Evolutionary conservation across 2,797 vertebrate species (phyloP), one percentile per base, ranked within the genome.

Genomic region (Halcyon badia): DNA sequence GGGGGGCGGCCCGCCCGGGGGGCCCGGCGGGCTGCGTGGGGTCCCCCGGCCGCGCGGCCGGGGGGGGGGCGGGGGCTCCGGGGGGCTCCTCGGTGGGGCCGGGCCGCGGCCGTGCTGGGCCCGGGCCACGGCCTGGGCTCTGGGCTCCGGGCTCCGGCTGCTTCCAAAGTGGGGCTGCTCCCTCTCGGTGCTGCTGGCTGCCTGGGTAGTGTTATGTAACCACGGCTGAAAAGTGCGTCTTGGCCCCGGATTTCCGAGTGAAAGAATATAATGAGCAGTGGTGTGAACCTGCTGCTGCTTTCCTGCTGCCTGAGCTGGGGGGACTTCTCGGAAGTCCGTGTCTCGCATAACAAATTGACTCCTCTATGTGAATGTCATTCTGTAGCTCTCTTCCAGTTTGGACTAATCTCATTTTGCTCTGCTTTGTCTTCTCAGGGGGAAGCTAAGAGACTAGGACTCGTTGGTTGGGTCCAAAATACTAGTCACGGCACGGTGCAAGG

Each of bases 381-480:
- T 89, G 4, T 64, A 61, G 44, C 66, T 57, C 33, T 54, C 14
- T 31, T 30, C 25, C 26, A 13, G 72, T 58, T 81, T 11, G 25
- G 26, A 35, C 42, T 88, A 71, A 75, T 64, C 71, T 65, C 6
- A 15, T 72, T 42, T 72, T 60, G 64, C 60, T 89, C 52, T 94
- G 20, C 39, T 0, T 83, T 95, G 42, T 35, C 46, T 83, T 95
- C 96, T 69, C 98, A 99, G 99, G 97, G 98, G 61, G 99, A 99
- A 70, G 99, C 98, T 13, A 98, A 98, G 97, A 98, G 98, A 61
- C 97, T 99, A 19, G 99, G 99, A 37, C 97, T 99, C 60, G 99
- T 99, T 22, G 99, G 99, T 83, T 99, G 99, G 99, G 99, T 99
- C 89, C 98, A 98, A 95, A 99, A 99, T 78, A 99, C 99, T 2